Evolutionary conservation across 2,113 vertebrate genomes (phyloP), one percentile per base, ranked within the genome.

Genomic region (Forbesichthys agassizii): DNA sequence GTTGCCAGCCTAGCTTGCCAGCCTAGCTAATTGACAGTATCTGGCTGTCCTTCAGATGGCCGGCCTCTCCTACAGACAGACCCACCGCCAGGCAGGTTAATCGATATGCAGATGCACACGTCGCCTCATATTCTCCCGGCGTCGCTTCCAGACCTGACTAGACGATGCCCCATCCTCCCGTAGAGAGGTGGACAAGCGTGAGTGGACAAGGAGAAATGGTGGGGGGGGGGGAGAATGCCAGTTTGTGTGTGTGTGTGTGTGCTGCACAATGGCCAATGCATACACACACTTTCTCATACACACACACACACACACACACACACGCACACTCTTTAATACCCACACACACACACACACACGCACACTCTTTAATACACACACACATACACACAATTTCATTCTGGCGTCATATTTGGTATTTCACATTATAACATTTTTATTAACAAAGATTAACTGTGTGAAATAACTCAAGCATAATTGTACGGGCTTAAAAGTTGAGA

Each of bases 221-320:
- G 61, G 33, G 70, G 71, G 78, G 75, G 77, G 61, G 71, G 73
- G 54, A 27, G 79, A 46, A 14, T 75, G 83, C 81, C 89, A 82
- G 90, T 93, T 93, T 90, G 77, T 77, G 72, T 78, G 78, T 70
- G 72, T 78, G 78, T 70, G 68, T 27, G 42, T 48, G 73, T 61
- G 33, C 27, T 27, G 27, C 27, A 27, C 27, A 3, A 27, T 27
- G 27, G 27, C 27, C 27, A 27, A 27, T 27, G 27, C 27, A 27
- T 27, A 27, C 55, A 57, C 10, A 48, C 42, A 46, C 59, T 16
- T 2, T 27, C 2, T 27, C 27, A 27, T 3, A 27, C 27, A 27
- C 27, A 27, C 27, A 27, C 27, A 27, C 27, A 27, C 27, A 27
- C 27, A 27, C n/a, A 55, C 53, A 46, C 1, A n/a, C 55, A 53